Evolutionary conservation across 53 echinoderm and acorn worm species (phyloP).

Genomic region (Echinarachnius parma): DNA sequence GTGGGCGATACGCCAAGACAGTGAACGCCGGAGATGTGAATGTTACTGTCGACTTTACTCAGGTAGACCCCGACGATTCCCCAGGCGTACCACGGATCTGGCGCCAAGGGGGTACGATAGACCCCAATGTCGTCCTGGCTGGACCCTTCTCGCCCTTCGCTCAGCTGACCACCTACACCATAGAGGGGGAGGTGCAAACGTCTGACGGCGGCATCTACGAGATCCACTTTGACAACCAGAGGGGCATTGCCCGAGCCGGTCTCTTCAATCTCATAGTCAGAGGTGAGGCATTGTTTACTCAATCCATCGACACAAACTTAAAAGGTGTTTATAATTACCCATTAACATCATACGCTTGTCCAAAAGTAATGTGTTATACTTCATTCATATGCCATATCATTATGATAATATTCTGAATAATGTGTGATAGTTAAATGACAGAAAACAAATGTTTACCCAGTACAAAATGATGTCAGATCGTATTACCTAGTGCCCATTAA

Average conservation of each 20-base stretch:
- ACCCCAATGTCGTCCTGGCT: background rate
- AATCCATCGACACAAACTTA: too few species aligned
- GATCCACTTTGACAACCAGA: conserved; percentile 2
- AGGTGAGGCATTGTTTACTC: too few species aligned
- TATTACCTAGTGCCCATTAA: too few species aligned
- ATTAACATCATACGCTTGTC: too few species aligned
- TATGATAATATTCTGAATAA: too few species aligned
- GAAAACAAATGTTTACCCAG: too few species aligned
- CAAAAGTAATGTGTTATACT: too few species aligned
- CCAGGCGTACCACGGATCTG: background rate
- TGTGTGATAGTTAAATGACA: too few species aligned
- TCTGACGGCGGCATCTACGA: conserved; percentile 11
- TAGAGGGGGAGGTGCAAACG: background rate
- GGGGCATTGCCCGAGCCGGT: background rate
- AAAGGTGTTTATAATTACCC: too few species aligned
- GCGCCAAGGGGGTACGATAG: background rate
- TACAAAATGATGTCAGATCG: too few species aligned
- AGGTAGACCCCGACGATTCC: background rate
- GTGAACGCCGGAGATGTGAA: conserved; percentile 4
- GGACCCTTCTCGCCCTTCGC: background rate
- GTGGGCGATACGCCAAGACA: conserved; percentile 1
- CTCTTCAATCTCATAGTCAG: conserved; percentile 17
- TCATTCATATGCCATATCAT: too few species aligned
- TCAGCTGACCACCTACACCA: background rate
- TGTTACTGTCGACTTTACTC: conserved; percentile 7